Conservation (phyloP, 2,888 invertebrate species). For the Harmothoe impar region DNA sequence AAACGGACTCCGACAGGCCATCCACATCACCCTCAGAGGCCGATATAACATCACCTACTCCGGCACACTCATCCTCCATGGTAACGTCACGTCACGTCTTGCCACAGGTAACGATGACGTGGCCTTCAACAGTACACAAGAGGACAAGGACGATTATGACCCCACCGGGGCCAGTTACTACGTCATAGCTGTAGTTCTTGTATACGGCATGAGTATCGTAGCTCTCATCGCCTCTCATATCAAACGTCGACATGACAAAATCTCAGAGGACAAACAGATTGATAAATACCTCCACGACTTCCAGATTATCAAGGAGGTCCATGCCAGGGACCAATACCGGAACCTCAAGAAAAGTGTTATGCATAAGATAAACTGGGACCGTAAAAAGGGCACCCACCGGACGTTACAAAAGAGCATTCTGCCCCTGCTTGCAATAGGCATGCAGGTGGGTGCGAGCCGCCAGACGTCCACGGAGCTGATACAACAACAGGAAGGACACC, state of each 20-base stretch:
- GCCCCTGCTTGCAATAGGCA: constrained; percentile 57
- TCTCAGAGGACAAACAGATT: constrained; percentile 72
- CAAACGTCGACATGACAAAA: constrained; percentile 73
- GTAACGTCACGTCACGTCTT: constrained; percentile 65
- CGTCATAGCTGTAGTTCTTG: constrained; percentile 82
- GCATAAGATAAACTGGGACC: constrained; percentile 68
- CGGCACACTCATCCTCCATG: constrained; percentile 68
- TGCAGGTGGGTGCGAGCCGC: constrained; percentile 27
- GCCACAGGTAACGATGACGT: neutral
- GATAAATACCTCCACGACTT: constrained; percentile 73
- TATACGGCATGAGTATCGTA: constrained; percentile 82
- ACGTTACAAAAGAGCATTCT: constrained; percentile 59
- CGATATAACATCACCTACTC: constrained; percentile 68
- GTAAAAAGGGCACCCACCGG: constrained; percentile 51
- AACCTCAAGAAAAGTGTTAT: constrained; percentile 70
- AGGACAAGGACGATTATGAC: constrained; percentile 51
- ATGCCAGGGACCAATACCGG: constrained; percentile 69
- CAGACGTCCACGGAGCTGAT: neutral
- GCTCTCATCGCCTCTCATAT: constrained; percentile 83
- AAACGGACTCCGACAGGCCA: constrained; percentile 55
- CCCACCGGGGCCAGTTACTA: constrained; percentile 80
- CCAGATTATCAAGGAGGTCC: constrained; percentile 70
- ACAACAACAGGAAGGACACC: neutral
- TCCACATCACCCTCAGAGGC: constrained; percentile 68
- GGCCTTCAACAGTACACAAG: constrained; percentile 17